Conservation (phyloP, 1,140 invertebrate species). For the Melipona quadrifasciata region DNA sequence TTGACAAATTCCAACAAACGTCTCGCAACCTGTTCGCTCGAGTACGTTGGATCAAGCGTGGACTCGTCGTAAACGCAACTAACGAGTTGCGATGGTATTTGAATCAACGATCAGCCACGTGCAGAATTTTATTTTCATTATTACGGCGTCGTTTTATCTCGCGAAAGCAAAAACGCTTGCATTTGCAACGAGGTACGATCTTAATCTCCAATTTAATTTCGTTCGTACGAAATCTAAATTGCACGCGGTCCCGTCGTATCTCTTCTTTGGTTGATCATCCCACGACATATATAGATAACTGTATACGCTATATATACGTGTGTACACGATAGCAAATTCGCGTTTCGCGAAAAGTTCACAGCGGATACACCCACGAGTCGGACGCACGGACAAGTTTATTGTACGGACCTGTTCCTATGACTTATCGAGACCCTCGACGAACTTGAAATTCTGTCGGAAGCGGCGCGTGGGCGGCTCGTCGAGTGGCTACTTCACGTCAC, state of each 20-base stretch:
- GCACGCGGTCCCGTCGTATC: too few relatives aligned
- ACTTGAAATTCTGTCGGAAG: conserved; percentile 63
- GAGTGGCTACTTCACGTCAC: conserved; percentile 61
- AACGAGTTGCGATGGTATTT: neutral
- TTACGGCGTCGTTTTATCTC: neutral
- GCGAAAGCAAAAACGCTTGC: too few relatives aligned
- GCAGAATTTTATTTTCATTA: neutral
- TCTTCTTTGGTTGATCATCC: neutral
- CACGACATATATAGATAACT: too few relatives aligned
- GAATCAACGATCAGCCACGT: neutral
- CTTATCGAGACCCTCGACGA: conserved; percentile 52
- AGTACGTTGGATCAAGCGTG: too few relatives aligned
- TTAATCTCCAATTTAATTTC: neutral
- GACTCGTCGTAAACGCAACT: neutral
- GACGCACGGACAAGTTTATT: conserved; percentile 33
- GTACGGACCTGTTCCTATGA: conserved; percentile 31
- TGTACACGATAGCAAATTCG: neutral
- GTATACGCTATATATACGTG: too few relatives aligned
- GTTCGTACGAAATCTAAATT: neutral
- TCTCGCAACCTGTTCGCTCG: neutral
- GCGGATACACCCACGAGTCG: conserved; percentile 4
- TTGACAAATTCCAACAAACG: neutral
- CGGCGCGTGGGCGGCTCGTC: conserved; percentile 50
- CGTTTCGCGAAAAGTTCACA: neutral
- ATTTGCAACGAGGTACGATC: neutral